Percentiles rank a stretch among this genome's conserved stretches.
Evolutionary conservation across 2,113 vertebrate genomes (phyloP).

Genomic region (Lanius ludovicianus): DNA sequence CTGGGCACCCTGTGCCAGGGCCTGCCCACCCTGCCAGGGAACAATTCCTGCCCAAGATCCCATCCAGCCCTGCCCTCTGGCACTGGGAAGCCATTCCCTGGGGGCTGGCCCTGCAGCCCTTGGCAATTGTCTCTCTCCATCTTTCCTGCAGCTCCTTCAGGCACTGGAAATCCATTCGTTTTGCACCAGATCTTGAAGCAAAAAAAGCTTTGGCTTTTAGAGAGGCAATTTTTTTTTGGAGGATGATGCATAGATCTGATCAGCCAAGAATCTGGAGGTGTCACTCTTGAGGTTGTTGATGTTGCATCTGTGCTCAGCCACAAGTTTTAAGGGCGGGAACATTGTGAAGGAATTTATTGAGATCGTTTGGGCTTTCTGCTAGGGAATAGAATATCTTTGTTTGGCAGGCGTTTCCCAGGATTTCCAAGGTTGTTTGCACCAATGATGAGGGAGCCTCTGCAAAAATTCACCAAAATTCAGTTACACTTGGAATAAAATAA

Average conservation of each 20-base stretch:
- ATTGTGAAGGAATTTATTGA: background rate
- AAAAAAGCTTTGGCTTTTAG: background rate
- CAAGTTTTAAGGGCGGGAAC: background rate
- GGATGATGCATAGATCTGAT: background rate
- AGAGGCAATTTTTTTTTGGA: background rate
- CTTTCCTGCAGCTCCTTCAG: background rate
- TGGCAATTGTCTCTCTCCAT: background rate
- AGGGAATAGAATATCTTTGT: background rate
- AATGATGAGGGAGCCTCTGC: background rate
- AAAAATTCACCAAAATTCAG: background rate
- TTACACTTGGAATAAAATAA: background rate
- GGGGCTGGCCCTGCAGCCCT: rapidly evolving
- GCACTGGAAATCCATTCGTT: background rate
- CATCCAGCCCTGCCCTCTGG: background rate
- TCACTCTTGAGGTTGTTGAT: background rate
- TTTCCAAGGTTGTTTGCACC: background rate
- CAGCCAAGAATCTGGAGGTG: background rate
- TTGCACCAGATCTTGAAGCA: background rate
- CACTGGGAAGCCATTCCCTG: background rate
- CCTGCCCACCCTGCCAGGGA: background rate
- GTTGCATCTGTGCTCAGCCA: background rate
- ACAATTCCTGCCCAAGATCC: background rate
- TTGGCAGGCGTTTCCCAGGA: background rate
- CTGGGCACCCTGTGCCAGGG: background rate
- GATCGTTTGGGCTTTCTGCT: background rate